phyloP scores from a whole-genome alignment of 2,888 invertebrate species.

The Trissolcus brochymenae region DNA sequence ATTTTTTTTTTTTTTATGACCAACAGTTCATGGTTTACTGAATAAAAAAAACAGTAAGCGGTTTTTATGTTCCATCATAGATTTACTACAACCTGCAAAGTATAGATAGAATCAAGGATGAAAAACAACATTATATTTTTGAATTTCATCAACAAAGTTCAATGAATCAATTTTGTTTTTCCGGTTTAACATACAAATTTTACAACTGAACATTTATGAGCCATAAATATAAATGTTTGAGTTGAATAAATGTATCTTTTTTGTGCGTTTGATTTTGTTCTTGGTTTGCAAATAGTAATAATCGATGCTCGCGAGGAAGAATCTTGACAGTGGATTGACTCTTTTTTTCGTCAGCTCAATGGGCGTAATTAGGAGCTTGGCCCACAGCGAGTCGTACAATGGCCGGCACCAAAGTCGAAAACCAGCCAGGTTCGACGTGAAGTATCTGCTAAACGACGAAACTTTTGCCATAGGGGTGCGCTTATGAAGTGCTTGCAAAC shows the following conservation, averaged over 20 bases:
- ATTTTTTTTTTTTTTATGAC: not conserved
- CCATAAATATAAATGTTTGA: too few species aligned
- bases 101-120: too few species aligned
- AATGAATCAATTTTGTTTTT: not conserved
- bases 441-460: constrained; percentile 24
- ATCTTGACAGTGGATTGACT: constrained; percentile 25
- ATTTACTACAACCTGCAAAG: too few species aligned
- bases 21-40: not conserved
- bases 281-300: not conserved
- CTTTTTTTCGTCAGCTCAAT: constrained; percentile 47
- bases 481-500: constrained; percentile 34
- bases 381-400: constrained; percentile 21
- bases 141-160: not conserved
- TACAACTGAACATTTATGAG: too few species aligned
- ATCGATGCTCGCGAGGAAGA: not conserved
- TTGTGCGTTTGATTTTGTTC: not conserved
- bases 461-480: constrained; percentile 14
- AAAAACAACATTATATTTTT: too few species aligned
- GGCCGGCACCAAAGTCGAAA: not conserved
- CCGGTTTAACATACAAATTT: too few species aligned
- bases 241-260: too few species aligned
- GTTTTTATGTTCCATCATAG: too few species aligned
- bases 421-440: constrained; percentile 2
- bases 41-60: not conserved
- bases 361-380: constrained; percentile 61